Base-by-base conservation (phyloP, 2,888 invertebrate species). In the Trachelus iudaicus region DNA sequence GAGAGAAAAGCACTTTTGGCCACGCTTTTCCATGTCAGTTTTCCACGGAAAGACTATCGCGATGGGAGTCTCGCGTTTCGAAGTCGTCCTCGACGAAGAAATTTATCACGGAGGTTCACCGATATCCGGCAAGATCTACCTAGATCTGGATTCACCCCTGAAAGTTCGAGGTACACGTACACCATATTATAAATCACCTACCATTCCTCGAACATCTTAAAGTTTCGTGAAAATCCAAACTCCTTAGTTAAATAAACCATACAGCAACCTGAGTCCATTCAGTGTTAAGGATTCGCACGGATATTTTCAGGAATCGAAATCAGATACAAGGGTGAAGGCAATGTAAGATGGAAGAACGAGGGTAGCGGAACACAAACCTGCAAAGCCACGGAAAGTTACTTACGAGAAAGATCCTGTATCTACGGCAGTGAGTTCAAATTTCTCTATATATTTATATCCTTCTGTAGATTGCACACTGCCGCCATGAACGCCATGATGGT, bases 81-180 rank as follows among this genome's bases (percentile, higher is more conserved):
- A 78, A 68, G 75, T 75, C 31, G 68, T 78, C 23, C 71, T 76
- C 56, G 68, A 73, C 34, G 75, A 78, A 13, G 75, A 75, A 11
- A 76, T 78, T 68, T 78, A 78, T 78, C 75, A 78, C 68, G 73
- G 75, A 69, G 78, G 78, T 15, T 75, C 35, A 73, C 78, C 78
- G 15, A 75, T 78, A 11, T 30, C 68, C 76, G 78, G 78, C 12
- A 78, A 78, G 56, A 73, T 78, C 56, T 75, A 75, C 75, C 68
- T 78, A 73, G 76, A 76, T 31, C 71, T 78, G 15, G 73, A 78
- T 23, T 75, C 78, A 35, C 68, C 78, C 71, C 75, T 75, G 75
- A 78, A 75, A 35, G 34, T 78, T 78, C 78, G 78, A 78, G 78
- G 78, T 76, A 78, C 56, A 56, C 9, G 1, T 3, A 56, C 23